Base-by-base conservation (phyloP, 1,140 invertebrate genomes). In the Drosophila arawakana region DNA sequence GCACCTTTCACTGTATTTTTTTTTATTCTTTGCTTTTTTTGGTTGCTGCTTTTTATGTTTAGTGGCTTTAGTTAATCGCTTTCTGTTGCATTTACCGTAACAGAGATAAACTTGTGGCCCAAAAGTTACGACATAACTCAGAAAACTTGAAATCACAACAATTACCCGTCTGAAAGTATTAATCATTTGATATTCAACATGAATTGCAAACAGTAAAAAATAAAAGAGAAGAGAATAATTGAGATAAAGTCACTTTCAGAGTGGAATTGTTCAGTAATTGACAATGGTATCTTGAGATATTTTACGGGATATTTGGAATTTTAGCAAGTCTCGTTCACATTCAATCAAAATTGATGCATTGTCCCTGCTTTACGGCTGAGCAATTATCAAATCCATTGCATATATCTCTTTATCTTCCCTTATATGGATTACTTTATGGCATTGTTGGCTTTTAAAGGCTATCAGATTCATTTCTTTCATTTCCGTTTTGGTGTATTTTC, bases 341-440 rank as follows among this genome's bases (percentile, higher is more conserved):
- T 5, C 37, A 57, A 18, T 47, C 11, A 35, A 73, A 68, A 15
- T 18, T 57, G 35, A 57, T 57, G 11, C 41, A n/a, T 57, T 49
- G 34, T 41, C 30, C 34, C 30, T 37, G 39, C 11, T 77, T 72
- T 69, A 46, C 41, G 62, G 65, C 54, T 72, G 11, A 44, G 65
- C 82, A 85, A 88, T 86, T 86, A 86, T 76, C 80, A 76, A 88
- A 65, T 79, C 46, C 83, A 63, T 55, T 39, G 37, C 46, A 30
- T 13, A 34, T 54, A 34, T 54, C 44, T 60, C 62, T 58, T 35
- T 59, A 9, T 11, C 9, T 46, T 9, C n/a, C 66, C 77, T 35
- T 61, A 72, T 85, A 76, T 79, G 61, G 72, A 59, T 73, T 63
- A 39, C 71, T 73, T 82, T 79, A 85, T 85, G 41, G 73, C 68